Evolutionary conservation across 1,140 invertebrate genomes (phyloP), one percentile per base, ranked within the genome.

Genomic region (Lepidurus arcticus): DNA sequence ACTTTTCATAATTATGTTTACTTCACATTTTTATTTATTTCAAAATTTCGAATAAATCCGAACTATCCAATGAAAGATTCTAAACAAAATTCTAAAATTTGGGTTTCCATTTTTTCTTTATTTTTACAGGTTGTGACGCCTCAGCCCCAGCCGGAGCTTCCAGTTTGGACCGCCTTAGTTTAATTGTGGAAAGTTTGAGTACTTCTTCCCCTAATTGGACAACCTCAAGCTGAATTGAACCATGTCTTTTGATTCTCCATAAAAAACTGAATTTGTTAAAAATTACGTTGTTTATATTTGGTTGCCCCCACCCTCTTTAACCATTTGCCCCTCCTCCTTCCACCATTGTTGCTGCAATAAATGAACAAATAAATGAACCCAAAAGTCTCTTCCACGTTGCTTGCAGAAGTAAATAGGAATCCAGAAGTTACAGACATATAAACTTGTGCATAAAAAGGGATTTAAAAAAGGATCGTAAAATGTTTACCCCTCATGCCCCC

Each of bases 201-300:
- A 65, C 53, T 65, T 65, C 53, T 21, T 65, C 53, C 16, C 53
- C 53, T 21, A 65, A 65, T 65, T 65, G 53, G 53, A 65, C 53
- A 6, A 65, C 53, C 21, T 9, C 53, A 65, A 65, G 53, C 53
- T 65, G 53, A 65, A 65, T 65, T 4, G 9, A 5, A 4, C 47
- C 0, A n/a, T 5, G 16, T 65, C 53, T n/a, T 21, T n/a, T 21
- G 16, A 65, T 7, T 7, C 16, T 65, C 4, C 34, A 34, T 4
- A 0, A 4, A 34, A 34, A 34, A 34, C 7, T 16, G 53, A n/a
- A 65, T 65, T 65, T 65, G 0, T 21, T 4, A 13, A 65, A 65
- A 13, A 65, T n/a, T 7, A 21, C 21, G 53, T 65, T n/a, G 16
- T 34, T 34, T 34, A 34, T 34, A 34, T 34, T 34, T 34, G 34